Base-by-base conservation (phyloP, 2,888 invertebrate species). In the Octodonta nipae region DNA sequence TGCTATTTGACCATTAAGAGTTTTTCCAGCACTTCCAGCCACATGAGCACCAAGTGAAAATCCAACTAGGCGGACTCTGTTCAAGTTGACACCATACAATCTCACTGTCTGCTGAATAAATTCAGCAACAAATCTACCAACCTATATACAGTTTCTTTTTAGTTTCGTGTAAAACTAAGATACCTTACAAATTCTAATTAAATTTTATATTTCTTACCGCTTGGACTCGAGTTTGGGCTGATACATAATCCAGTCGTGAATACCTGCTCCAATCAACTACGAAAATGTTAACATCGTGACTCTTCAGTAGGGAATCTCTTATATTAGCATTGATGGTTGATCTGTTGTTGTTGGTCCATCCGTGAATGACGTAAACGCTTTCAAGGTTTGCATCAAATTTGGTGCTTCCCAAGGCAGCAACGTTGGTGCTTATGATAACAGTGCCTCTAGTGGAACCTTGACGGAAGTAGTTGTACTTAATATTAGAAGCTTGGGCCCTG, bases 181-280 rank as follows among this genome's bases (percentile, higher is more conserved):
- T n/a, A n/a, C n/a, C n/a, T n/a, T n/a, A n/a, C n/a, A n/a, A n/a
- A n/a, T n/a, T n/a, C n/a, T n/a, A n/a, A n/a, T n/a, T n/a, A n/a
- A n/a, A n/a, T n/a, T n/a, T 26, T 14, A 45, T 35, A 15, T 43
- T 22, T 12, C 52, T 52, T 8, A 55, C 35, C 12, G 29, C 28
- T 4, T 45, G 37, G 2, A 55, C 53, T 6, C 47, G 38, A 8
- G 26, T 30, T 16, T 37, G 38, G 11, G 46, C 46, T 6, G 26
- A 26, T 5, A 38, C 4, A 46, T 50, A 35, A 31, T 31, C 30
- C 10, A 30, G 27, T 5, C 5, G 22, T 5, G 46, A 41, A 5
- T 43, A 40, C 4, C 27, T 26, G 13, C 46, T 45, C 58, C 57
- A 59, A 36, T 57, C 55, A 4, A 55, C 54, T 3, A 56, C 50